Base-by-base conservation (phyloP, 2,888 invertebrate species). In the Mythimna loreyi region DNA sequence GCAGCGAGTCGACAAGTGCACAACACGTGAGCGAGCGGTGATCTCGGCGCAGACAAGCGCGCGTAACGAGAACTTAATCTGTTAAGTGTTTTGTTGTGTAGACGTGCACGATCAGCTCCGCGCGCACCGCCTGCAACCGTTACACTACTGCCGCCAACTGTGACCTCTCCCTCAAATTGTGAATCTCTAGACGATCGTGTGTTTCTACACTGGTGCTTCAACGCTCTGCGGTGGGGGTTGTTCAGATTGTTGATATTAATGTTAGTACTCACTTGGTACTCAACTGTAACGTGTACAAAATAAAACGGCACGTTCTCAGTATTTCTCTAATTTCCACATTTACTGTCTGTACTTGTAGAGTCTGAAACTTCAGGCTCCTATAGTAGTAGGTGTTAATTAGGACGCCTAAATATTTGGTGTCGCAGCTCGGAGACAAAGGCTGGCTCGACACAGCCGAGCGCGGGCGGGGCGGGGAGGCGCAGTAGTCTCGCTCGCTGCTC, bases 21-120 rank as follows among this genome's bases (percentile, higher is more conserved):
- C 40, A 62, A 33, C 45, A 56, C 30, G 61, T 47, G 23, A 43
- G 19, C 72, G 53, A 61, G 80, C 62, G 80, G 59, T 72, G 67
- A 72, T 77, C 62, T 52, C 47, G 49, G 40, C 47, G 49, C 62
- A 50, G 64, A 78, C 67, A 70, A 63, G 79, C 49, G 62, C 53
- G 49, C 60, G 65, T 59, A 69, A 81, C 65, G 64, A 67, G 61
- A 45, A 60, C 66, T 69, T 73, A 69, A 81, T 79, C 64, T 69
- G 73, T 64, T 61, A 73, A 79, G 78, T 79, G 74, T 78, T 67
- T 74, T 78, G 61, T 78, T 69, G 61, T 81, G 73, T 79, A 62
- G 52, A 63, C 25, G 63, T 13, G 16, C 28, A 28, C 59, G 30
- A 56, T 43, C 56, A 23, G 57, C 36, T 49, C 33, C n/a, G n/a